Evolutionary conservation across 2,797 vertebrate genomes (phyloP).

Genomic region (Hephaestus fuliginosus): DNA sequence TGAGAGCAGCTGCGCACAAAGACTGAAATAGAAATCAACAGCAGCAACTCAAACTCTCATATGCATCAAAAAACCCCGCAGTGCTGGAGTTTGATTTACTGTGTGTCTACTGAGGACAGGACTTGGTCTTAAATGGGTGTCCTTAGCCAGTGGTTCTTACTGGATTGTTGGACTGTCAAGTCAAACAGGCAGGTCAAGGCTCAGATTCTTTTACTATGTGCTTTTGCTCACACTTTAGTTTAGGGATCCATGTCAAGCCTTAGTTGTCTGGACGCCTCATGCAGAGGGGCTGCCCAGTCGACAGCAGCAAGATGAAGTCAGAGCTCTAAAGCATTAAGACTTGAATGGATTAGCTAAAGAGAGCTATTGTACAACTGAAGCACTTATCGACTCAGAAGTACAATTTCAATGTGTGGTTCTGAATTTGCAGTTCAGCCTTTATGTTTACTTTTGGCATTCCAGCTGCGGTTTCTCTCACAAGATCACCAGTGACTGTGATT

Average conservation of each 20-base stretch:
- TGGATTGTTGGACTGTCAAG: conserved; percentile 64
- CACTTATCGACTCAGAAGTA: conserved; percentile 72
- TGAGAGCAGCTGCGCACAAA: conserved; percentile 60
- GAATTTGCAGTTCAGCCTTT: conserved; percentile 43
- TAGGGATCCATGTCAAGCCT: conserved; percentile 88
- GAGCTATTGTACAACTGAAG: conserved; percentile 78
- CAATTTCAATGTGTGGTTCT: conserved; percentile 67
- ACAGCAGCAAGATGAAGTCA: conserved; percentile 73
- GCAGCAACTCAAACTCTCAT: conserved; percentile 63
- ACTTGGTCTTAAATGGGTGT: conserved; percentile 63
- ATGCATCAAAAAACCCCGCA: conserved; percentile 43
- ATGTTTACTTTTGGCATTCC: conserved; percentile 45
- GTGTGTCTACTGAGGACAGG: conserved; percentile 56
- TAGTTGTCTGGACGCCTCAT: conserved; percentile 77
- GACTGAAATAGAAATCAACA: conserved; percentile 39
- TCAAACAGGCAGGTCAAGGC: conserved; percentile 73
- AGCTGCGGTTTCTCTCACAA: conserved; percentile 66
- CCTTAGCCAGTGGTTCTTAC: conserved; percentile 57
- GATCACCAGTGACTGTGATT: conserved; percentile 43
- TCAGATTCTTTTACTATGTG: conserved; percentile 69
- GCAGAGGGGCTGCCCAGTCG: conserved; percentile 72
- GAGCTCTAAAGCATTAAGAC: conserved; percentile 81
- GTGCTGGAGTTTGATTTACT: conserved; percentile 61
- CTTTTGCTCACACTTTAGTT: conserved; percentile 89
- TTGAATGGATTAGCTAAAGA: conserved; percentile 84